These are phyloP conservation scores for Cerastoderma edule DNA, from an alignment of 2,888 invertebrate species.

Conservation along the genomic window DNA sequence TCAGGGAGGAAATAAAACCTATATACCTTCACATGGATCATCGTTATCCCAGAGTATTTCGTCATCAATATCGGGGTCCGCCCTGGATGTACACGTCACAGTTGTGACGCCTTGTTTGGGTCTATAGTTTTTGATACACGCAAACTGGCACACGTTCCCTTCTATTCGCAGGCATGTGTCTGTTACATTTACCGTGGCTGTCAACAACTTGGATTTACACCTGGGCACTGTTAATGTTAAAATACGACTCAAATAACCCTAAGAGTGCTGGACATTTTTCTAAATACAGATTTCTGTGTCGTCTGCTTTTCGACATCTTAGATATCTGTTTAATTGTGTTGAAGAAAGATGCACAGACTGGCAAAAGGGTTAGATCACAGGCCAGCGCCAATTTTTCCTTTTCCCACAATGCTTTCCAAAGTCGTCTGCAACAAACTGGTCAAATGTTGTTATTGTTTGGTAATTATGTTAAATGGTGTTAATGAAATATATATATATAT, in stretches of 20 bases:
- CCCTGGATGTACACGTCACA: constrained; percentile 21
- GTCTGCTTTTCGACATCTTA: no score
- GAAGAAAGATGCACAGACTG: no score
- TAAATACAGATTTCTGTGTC: not conserved
- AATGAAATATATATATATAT: no score
- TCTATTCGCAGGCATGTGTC: constrained; percentile 24
- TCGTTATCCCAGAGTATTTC: constrained; percentile 23
- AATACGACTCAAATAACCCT: not conserved
- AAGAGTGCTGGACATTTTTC: no score
- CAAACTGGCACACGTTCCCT: constrained; percentile 32
- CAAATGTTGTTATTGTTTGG: no score
- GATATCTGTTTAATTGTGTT: no score
- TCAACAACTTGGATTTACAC: not conserved
- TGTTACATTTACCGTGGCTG: constrained; percentile 9
- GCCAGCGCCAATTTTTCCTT: no score
- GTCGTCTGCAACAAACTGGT: not conserved
- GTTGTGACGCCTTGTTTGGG: constrained; percentile 17
- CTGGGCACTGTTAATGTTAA: constrained; percentile 9
- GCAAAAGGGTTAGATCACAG: no score
- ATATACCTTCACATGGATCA: constrained; percentile 30
- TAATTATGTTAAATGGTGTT: no score
- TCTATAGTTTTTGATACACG: constrained; percentile 29
- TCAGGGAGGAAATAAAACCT: no score
- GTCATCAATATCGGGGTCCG: constrained; percentile 3
- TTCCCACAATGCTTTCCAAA: not conserved